A percentile compares a stretch with the other conserved stretches of the same genome.
Evolutionary conservation across 2,888 invertebrate species (phyloP).

Genomic region (Mesorhabditis spiculigera): DNA sequence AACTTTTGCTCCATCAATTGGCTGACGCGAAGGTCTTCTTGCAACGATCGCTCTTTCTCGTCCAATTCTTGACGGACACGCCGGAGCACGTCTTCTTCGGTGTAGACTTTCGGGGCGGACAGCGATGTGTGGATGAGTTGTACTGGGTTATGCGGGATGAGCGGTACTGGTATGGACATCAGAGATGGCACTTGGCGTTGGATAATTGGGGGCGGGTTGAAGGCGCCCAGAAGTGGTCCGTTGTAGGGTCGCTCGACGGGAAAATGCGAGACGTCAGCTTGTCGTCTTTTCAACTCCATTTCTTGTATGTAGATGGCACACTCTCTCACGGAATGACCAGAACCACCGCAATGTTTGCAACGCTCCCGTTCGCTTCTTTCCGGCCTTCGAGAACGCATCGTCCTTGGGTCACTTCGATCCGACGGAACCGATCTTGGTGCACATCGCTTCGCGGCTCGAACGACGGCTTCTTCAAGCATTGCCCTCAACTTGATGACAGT

Average conservation of each 20-base stretch:
- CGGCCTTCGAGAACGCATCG: background rate
- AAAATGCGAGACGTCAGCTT: background rate
- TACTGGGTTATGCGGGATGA: background rate
- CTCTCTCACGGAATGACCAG: background rate
- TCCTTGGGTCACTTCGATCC: too few species aligned
- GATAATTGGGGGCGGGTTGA: background rate
- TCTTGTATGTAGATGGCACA: background rate
- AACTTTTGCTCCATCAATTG: background rate
- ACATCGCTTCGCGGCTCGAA: background rate
- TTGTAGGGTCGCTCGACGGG: slow-evolving; percentile 1
- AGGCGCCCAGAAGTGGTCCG: background rate
- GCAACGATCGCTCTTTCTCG: background rate
- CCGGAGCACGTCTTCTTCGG: background rate
- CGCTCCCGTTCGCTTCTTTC: background rate
- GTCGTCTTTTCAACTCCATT: slow-evolving; percentile 4
- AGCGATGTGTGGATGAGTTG: background rate
- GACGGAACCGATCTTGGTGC: too few species aligned
- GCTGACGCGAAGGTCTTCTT: background rate
- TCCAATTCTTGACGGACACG: background rate
- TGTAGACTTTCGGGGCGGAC: background rate
- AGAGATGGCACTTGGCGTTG: background rate
- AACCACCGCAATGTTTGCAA: background rate
- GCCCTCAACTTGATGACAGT: background rate
- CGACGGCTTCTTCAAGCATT: background rate
- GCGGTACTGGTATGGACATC: background rate